Base-by-base conservation (phyloP, 2,888 invertebrate genomes). In the Hyalella azteca region DNA sequence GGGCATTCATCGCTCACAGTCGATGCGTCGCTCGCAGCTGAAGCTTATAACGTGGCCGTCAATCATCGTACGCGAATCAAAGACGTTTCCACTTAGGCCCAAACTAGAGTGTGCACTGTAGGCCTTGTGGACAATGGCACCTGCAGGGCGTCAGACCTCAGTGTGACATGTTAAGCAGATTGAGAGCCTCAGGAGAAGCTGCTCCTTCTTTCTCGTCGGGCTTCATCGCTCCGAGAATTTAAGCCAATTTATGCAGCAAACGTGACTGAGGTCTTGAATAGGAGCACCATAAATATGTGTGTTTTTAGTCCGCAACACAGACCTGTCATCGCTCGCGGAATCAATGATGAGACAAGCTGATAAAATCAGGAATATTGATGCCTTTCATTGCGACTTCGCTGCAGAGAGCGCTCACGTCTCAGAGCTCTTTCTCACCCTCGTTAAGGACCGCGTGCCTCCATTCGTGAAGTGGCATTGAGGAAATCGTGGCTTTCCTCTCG, bases 351-450 rank as follows among this genome's bases (percentile, higher is more conserved):
- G 36, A 36, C 36, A n/a, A 19, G 19, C 66, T 36, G 66, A 66
- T 66, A 66, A 66, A 66, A 66, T 66, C 66, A 66, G 36, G 66
- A 66, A 66, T 66, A 66, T 66, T 66, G 66, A 66, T 66, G 66
- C 66, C 36, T 54, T 54, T 54, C 54, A 54, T 54, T 54, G 54
- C 54, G 29, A 22, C 54, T 54, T 54, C 54, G 26, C 22, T 26
- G 54, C 26, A 54, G 54, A 22, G 22, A 22, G 54, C 22, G 54
- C 54, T 54, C 54, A 54, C 54, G 54, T 54, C 54, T 54, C 29
- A 26, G 54, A 22, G 26, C 29, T 29, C 54, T 54, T 54, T 54
- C 54, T 54, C 54, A 54, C 54, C 22, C 54, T 54, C 54, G 54
- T 54, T 54, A 54, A 54, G 29, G 54, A 22, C 29, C 22, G 22